phyloP scores from a whole-genome alignment of 2,797 vertebrate genomes.

The Anabacerthia variegaticeps region DNA sequence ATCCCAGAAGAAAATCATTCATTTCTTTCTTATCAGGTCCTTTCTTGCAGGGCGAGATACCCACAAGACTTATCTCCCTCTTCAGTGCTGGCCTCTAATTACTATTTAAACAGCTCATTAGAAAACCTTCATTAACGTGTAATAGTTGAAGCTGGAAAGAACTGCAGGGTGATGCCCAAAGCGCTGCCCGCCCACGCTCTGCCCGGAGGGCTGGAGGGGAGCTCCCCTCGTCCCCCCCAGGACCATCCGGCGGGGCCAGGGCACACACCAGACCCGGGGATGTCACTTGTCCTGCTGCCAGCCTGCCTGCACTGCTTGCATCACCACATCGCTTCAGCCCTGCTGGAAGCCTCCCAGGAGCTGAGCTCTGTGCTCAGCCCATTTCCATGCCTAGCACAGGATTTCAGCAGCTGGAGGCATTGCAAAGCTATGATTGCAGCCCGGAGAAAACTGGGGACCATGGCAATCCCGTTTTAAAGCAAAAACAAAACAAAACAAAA shows the following conservation, averaged over 20 bases:
- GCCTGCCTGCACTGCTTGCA: neutral
- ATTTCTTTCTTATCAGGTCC: constrained; percentile 62
- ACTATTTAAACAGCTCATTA: constrained; percentile 64
- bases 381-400: neutral
- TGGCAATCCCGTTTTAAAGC: neutral
- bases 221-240: neutral
- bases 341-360: neutral
- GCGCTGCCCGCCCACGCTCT: neutral
- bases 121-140: constrained; percentile 32
- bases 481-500: neutral
- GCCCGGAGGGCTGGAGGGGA: neutral
- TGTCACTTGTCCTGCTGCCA: neutral
- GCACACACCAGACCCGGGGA: neutral
- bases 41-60: constrained; percentile 23
- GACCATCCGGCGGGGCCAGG: fast-evolving
- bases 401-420: constrained; percentile 21
- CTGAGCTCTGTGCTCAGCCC: neutral
- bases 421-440: neutral
- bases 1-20: constrained; percentile 67
- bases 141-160: neutral
- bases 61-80: constrained; percentile 48
- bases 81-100: constrained; percentile 32
- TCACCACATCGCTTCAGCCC: neutral
- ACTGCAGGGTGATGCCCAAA: neutral
- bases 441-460: neutral